These are phyloP conservation scores for Acanthurus tractus DNA, from an alignment of 2,797 vertebrate genomes.

Conservation along the genomic window DNA sequence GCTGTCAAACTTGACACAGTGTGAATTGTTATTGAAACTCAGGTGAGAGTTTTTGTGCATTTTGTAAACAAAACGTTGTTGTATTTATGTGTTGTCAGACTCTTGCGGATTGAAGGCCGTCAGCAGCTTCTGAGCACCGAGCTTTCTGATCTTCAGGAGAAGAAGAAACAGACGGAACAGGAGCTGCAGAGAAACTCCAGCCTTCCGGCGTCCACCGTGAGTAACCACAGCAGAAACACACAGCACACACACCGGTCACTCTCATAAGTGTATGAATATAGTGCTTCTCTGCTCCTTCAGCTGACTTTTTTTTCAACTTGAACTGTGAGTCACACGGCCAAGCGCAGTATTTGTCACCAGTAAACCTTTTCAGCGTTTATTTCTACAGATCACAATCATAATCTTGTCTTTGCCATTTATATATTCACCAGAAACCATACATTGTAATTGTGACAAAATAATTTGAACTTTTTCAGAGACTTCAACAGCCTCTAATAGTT, in stretches of 20 bases:
- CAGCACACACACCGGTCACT: neutral
- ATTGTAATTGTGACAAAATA: neutral
- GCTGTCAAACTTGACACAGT: neutral
- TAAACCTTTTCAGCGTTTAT: neutral
- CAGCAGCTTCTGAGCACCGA: slow-evolving; percentile 67
- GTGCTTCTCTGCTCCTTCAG: neutral
- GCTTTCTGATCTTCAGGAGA: slow-evolving; percentile 59
- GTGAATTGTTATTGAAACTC: neutral
- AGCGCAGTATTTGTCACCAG: neutral
- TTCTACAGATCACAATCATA: neutral
- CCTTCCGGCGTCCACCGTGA: slow-evolving; percentile 65
- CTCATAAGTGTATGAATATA: neutral
- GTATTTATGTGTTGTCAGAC: slow-evolving; percentile 58
- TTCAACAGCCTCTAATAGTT: neutral
- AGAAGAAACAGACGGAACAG: slow-evolving; percentile 46
- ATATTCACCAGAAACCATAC: neutral
- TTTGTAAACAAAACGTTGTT: neutral
- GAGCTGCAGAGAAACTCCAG: slow-evolving; percentile 42
- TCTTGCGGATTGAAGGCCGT: slow-evolving; percentile 58
- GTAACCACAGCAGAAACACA: slow-evolving; percentile 26
- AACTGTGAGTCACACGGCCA: neutral
- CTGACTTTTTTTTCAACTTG: neutral
- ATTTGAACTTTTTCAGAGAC: neutral
- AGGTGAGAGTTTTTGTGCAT: neutral
- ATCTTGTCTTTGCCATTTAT: neutral